Evolutionary conservation across 2,113 vertebrate genomes (phyloP), one percentile per base, ranked within the genome.

Genomic region (Etheostoma cragini): DNA sequence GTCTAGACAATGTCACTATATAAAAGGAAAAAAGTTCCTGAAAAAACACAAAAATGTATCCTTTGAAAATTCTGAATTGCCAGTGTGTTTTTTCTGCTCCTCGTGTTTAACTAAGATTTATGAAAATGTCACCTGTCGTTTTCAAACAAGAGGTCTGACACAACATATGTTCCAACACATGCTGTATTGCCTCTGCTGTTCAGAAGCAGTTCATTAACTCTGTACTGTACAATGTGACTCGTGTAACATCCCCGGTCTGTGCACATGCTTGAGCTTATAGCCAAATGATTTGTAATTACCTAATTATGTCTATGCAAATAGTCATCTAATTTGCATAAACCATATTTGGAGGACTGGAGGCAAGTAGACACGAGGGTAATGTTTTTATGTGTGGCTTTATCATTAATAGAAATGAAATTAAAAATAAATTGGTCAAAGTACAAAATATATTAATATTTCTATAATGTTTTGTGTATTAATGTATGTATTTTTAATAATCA

Each of bases 221-320:
- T 16, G 82, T 94, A 94, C 94, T 91, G 94, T 95, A 94, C 91
- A 91, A 90, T 81, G 91, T 87, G 93, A 92, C 90, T 93, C 88
- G 87, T 93, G 93, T 80, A 85, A 84, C 64, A 90, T 93, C 91
- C 88, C 91, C 91, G 92, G 91, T 95, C 94, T 91, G 89, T 93
- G 94, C 94, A 94, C 96, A 95, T 91, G 93, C 95, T 95, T 88
- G 87, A 95, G 93, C 95, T 96, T 95, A 94, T 95, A 95, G 95
- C 94, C 95, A 96, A 96, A 96, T 94, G 95, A 96, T 96, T 96
- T 96, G 95, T 96, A 96, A 97, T 96, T 96, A 96, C 95, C 95
- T 96, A 96, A 97, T 96, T 96, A 97, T 95, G 92, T 94, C 95
- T 96, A 96, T 95, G 96, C 96, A 96, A 96, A 96, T 96, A 96